A percentile compares a stretch with the other conserved stretches of the same genome.
phyloP scores from a whole-genome alignment of 2,797 vertebrate genomes.

The Cirrhinus mrigala region DNA sequence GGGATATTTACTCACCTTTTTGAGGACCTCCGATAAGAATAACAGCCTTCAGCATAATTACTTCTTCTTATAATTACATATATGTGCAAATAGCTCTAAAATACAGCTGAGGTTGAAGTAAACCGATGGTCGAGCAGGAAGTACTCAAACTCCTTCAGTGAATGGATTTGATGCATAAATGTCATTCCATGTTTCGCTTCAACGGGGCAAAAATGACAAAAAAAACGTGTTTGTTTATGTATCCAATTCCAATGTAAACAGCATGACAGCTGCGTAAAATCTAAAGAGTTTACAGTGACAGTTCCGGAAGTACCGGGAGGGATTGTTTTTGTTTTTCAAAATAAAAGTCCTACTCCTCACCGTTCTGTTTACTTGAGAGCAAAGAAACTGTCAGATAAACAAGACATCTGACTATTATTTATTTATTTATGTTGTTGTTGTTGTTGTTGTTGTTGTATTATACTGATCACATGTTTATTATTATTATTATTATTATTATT shows the following conservation, averaged over 20 bases:
- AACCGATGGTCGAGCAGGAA: not conserved
- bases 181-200: not conserved
- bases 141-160: not conserved
- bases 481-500: not conserved
- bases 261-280: not conserved
- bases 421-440: too few relatives aligned
- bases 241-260: not conserved
- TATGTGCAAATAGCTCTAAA: not conserved
- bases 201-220: not conserved
- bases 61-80: not conserved
- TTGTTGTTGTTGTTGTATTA: not conserved
- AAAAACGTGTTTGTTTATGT: not conserved
- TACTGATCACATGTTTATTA: too few relatives aligned
- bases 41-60: slow-evolving; percentile 89
- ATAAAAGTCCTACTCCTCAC: not conserved
- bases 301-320: not conserved
- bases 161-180: not conserved
- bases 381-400: not conserved
- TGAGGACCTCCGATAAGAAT: slow-evolving; percentile 95
- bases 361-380: too few relatives aligned
- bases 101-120: not conserved
- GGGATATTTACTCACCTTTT: slow-evolving; percentile 82
- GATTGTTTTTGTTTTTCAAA: not conserved
- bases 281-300: not conserved
- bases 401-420: not conserved